Evolutionary conservation across 92 coral and sea anemone genomes (phyloP), one percentile per base, ranked within the genome.

Genomic region (Plumapathes pennacea): DNA sequence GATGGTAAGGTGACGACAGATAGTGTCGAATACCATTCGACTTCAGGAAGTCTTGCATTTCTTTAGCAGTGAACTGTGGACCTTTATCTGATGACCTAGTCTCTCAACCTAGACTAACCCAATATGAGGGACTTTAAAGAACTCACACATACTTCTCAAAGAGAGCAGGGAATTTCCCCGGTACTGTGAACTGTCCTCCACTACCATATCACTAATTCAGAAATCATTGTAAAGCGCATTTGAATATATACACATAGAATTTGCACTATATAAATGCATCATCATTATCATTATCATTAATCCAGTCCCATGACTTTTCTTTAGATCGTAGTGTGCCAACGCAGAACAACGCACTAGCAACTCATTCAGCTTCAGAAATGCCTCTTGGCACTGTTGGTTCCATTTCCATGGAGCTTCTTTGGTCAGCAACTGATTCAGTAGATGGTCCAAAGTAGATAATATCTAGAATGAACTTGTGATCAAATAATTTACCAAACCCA

Each of bases 71-170:
- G n/a, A n/a, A n/a, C n/a, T n/a, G n/a, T n/a, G n/a, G n/a, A n/a
- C n/a, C n/a, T 25, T 50, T 50, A 50, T 50, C 57, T 18, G 57
- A 50, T n/a, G n/a, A n/a, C n/a, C 47, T 48, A 31, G 10, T 63
- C 73, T 22, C 59, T 31, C 26, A 60, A 63, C 28, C 50, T 71
- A 21, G 62, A 60, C 14, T 50, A 37, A 17, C 49, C 8, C 25
- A 54, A 66, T 17, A 74, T 15, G n/a, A n/a, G n/a, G n/a, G n/a
- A n/a, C n/a, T n/a, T n/a, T n/a, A n/a, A n/a, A n/a, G n/a, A n/a
- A n/a, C 3, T 38, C 19, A 5, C 73, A 54, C 74, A 72, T 63
- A 73, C 64, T 64, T 19, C 54, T 60, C 50, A 4, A 47, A 32
- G 4, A 56, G 46, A 19, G 63, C 22, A 10, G 46, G 43, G 4